These are phyloP conservation scores for Deroplatys truncata DNA, from an alignment of 2,888 invertebrate species.

Conservation along the genomic window DNA sequence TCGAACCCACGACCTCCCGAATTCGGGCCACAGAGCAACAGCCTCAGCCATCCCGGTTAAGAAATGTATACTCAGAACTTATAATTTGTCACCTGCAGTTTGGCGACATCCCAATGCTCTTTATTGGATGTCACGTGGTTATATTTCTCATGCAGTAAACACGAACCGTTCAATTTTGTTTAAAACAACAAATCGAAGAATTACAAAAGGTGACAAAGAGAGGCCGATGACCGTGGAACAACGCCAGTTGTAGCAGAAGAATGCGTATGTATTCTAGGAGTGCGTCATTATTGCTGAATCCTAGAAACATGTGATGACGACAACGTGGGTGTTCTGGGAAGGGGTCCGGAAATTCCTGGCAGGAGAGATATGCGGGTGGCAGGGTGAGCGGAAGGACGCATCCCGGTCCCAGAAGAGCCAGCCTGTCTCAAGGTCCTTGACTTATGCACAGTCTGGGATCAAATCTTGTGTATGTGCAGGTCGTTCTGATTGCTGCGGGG, in stretches of 20 bases:
- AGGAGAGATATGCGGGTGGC: neutral
- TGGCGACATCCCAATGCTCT: too few relatives aligned
- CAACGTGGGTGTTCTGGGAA: neutral
- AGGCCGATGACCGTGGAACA: neutral
- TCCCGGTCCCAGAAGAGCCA: neutral
- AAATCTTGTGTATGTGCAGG: neutral
- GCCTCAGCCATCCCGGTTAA: too few relatives aligned
- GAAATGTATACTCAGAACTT: too few relatives aligned
- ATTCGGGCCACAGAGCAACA: too few relatives aligned
- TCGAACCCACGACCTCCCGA: too few relatives aligned
- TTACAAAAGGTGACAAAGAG: neutral
- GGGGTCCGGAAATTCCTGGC: neutral
- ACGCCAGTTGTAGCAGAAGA: neutral
- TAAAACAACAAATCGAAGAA: neutral
- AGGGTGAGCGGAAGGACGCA: neutral
- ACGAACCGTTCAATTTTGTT: too few relatives aligned
- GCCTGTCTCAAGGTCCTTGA: neutral
- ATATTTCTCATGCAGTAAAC: too few relatives aligned
- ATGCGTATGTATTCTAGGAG: neutral
- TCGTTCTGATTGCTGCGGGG: too few relatives aligned
- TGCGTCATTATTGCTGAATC: neutral
- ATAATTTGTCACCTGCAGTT: too few relatives aligned
- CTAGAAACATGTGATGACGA: neutral
- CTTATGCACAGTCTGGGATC: neutral
- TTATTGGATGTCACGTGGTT: too few relatives aligned